phyloP scores from a whole-genome alignment of 2,113 vertebrate genomes.

The Eulemur rufifrons region DNA sequence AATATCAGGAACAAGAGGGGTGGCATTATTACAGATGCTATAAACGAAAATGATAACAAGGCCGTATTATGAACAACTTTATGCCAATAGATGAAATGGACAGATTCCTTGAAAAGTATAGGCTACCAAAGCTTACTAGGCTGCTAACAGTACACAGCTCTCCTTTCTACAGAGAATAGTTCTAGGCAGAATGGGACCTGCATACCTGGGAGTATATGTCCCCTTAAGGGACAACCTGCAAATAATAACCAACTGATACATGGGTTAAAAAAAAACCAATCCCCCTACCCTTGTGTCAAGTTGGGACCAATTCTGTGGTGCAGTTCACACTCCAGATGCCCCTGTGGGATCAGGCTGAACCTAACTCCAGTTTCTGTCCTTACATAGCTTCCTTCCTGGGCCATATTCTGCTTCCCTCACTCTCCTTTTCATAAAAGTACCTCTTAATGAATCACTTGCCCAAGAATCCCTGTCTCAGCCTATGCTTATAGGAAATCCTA shows the following conservation, averaged over 20 bases:
- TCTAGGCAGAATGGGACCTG: not conserved
- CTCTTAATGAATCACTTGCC: not conserved
- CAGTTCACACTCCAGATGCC: not conserved
- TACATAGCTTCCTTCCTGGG: not conserved
- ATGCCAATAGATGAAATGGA: not conserved
- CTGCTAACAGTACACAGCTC: not conserved
- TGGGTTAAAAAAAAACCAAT: not conserved
- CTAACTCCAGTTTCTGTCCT: not conserved
- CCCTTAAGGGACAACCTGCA: not conserved
- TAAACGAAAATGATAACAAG: not conserved
- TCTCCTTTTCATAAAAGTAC: not conserved
- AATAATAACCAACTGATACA: not conserved
- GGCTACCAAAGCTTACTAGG: not conserved
- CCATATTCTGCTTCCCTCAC: not conserved
- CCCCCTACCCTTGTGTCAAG: not conserved
- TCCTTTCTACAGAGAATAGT: not conserved
- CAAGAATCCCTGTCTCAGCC: not conserved
- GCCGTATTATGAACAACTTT: not conserved
- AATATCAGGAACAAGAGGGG: not conserved
- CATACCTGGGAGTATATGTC: not conserved
- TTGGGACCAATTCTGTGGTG: not conserved
- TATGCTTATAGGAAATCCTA: not conserved
- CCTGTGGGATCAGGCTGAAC: not conserved
- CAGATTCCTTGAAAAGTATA: not conserved
- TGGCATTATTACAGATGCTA: not conserved